Evolutionary conservation across 2,113 vertebrate species (phyloP), one percentile per base, ranked within the genome.

Genomic region (Poecile atricapillus): DNA sequence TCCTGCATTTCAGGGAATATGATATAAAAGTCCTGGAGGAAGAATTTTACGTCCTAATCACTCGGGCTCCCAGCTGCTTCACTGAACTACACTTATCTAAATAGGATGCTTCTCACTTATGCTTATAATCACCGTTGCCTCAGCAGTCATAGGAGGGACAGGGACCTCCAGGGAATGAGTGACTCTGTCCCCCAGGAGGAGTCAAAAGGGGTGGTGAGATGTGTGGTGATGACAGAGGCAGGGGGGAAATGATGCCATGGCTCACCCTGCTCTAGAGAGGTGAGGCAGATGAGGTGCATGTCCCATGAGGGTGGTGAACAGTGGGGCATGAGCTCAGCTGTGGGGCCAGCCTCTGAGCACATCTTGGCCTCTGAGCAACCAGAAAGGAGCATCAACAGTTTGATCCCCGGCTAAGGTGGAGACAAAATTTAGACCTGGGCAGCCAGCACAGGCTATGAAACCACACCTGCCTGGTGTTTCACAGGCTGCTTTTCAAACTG

Each of bases 301-400:
- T 15, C 13, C 27, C 5, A 4, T 46, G 12, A 13, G n/a, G n/a
- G 22, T 28, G 22, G 17, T 28, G 39, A 41, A 22, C 17, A 13
- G 56, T 21, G 18, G 41, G 46, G 17, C 43, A 8, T 13, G 33
- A 83, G 20, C 17, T 49, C 17, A 22, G 44, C 70, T 11, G 2
- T 37, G 22, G 39, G n/a, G 10, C 22, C 56, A 68, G 37, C 50
- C 71, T 83, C 39, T 31, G 46, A 33, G 30, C n/a, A 50, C 47
- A 20, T 15, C 58, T 47, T 58, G 67, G 35, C 64, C 33, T 64
- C 63, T 33, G 31, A 53, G 62, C 20, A 41, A 18, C 46, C 46
- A 37, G 37, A 44, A 60, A 8, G 3, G 15, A 56, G 6, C 37
- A 25, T 12, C 0, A 0, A 47, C 35, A 28, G 13, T 35, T 63